Base-by-base conservation (phyloP, 2,113 vertebrate species). In the Trichechus manatus region DNA sequence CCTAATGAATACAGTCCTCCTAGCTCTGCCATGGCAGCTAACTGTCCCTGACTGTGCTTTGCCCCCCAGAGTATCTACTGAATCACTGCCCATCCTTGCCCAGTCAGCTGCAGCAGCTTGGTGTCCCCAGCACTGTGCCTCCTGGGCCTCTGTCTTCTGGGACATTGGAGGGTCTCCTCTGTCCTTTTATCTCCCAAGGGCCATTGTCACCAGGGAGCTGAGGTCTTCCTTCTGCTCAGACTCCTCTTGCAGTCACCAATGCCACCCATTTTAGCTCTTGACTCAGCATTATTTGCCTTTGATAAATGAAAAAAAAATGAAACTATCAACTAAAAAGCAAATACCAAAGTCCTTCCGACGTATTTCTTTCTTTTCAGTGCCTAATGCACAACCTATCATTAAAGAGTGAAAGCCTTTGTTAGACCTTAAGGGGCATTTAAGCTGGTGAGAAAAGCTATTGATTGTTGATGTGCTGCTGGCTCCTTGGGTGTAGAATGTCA, bases 311-410 rank as follows among this genome's bases (percentile, higher is more conserved):
- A 47, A 83, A 72, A 94, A 87, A 50, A 80, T 2, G 39, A 82
- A 95, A 89, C 44, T 42, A 50, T 59, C 42, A 74, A 44, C 84
- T 87, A 20, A 9, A 75, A 97, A 80, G 39, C 56, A 90, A 84
- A 95, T 7, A 80, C 10, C n/a, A 47, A 72, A 63, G 6, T 27
- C 79, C 68, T 93, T 93, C 80, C 50, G 15, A n/a, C 2, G 0
- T 0, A 19, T 42, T 85, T 53, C 79, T 42, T 87, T 53, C 77
- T 59, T 87, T 91, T 63, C 85, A 56, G 87, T 10, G 42, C 31
- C 63, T 31, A 47, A 61, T 0, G 3, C 90, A 84, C 27, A 9
- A 96, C 27, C 74, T 53, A 31, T 39, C 72, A 47, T 27, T 84
- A 85, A 64, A 63, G 72, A 64, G 70, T 23, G 91, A 39, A 95